phyloP scores from a whole-genome alignment of 2,888 invertebrate genomes.

The Rhodophaea formosa region DNA sequence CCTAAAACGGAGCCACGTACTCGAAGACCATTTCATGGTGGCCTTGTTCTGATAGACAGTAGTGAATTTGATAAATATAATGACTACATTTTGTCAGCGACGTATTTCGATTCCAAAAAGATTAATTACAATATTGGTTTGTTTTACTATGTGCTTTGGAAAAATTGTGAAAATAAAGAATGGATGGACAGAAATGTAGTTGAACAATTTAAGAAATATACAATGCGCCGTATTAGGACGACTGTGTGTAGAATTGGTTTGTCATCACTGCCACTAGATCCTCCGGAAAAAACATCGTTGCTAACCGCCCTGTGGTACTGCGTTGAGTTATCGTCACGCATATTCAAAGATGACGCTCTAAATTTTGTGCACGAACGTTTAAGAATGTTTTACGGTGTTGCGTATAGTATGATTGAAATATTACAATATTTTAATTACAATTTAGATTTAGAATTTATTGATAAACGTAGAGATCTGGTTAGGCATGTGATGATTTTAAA shows the following conservation, averaged over 20 bases:
- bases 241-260: conserved; percentile 43
- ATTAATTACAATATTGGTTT: conserved; percentile 43
- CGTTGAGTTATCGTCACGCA: conserved; percentile 40
- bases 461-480: conserved; percentile 36
- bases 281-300: conserved; percentile 34
- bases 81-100: conserved; percentile 47
- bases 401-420: conserved; percentile 43
- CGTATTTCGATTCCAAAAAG: conserved; percentile 46
- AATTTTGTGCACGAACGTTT: conserved; percentile 40
- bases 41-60: conserved; percentile 42
- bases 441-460: conserved; percentile 35
- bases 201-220: conserved; percentile 43
- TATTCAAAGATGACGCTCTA: conserved; percentile 41
- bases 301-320: conserved; percentile 48
- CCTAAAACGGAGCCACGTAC: conserved; percentile 45
- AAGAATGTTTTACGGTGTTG: conserved; percentile 36
- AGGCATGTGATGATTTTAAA: conserved; percentile 39
- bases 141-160: conserved; percentile 48
- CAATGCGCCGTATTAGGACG: conserved; percentile 38
- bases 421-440: conserved; percentile 38
- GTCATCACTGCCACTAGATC: conserved; percentile 46
- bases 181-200: conserved; percentile 52
- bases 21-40: conserved; percentile 42
- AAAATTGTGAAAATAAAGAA: conserved; percentile 46
- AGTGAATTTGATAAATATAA: conserved; percentile 49